phyloP scores from a whole-genome alignment of 2,888 invertebrate species.

The Dryocosmus kuriphilus region DNA sequence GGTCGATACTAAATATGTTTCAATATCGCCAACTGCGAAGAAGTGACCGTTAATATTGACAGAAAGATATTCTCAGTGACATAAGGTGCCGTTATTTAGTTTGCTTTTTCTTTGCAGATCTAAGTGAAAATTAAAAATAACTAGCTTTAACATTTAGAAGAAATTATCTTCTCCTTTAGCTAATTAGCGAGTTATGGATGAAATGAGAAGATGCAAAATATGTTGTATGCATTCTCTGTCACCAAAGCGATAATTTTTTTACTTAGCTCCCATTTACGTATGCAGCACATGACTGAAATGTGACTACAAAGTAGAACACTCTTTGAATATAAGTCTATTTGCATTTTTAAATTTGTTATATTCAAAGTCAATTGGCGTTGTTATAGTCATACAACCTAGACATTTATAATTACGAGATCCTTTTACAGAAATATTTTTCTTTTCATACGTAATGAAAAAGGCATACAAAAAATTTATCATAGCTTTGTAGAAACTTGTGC shows the following conservation, averaged over 20 bases:
- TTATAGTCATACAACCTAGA: not conserved
- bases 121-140: too few relatives aligned
- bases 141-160: too few relatives aligned
- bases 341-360: conserved; percentile 11
- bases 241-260: not conserved
- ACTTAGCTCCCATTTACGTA: conserved; percentile 18
- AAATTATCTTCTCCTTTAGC: too few relatives aligned
- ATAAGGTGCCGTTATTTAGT: too few relatives aligned
- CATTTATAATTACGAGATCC: not conserved
- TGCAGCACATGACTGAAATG: conserved; percentile 9
- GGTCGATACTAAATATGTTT: not conserved
- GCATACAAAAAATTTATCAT: not conserved
- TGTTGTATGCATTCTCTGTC: not conserved
- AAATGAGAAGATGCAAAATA: not conserved
- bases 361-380: not conserved
- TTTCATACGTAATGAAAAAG: not conserved
- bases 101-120: not conserved
- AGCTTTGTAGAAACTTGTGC: too few relatives aligned
- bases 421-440: conserved; percentile 23
- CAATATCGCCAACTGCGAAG: not conserved
- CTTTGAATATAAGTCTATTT: not conserved
- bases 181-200: too few relatives aligned
- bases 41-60: too few relatives aligned
- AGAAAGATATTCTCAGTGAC: too few relatives aligned
- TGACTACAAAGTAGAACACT: not conserved